A percentile compares a stretch with the other conserved stretches of the same genome.
phyloP scores from a whole-genome alignment of 2,113 vertebrate species.

The Alosa alosa region DNA sequence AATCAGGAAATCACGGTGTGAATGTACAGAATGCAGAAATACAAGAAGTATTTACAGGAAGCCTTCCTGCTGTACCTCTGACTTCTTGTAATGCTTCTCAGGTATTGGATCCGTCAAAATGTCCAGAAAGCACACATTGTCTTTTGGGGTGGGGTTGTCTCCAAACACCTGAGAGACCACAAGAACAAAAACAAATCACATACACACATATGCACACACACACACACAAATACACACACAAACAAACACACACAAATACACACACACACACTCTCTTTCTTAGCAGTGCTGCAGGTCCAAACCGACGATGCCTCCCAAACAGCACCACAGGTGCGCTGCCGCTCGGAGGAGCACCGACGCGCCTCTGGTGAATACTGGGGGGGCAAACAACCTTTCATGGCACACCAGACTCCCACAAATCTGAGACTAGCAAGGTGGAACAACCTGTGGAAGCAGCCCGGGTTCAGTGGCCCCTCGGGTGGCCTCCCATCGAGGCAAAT shows the following conservation, averaged over 20 bases:
- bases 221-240: neutral
- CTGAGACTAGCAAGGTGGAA: neutral
- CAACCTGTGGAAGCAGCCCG: neutral
- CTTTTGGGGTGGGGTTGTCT: slow-evolving; percentile 63
- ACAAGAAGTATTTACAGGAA: neutral
- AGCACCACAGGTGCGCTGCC: neutral
- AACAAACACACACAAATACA: neutral
- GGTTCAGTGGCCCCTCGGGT: neutral
- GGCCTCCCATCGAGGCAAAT: neutral
- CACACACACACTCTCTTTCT: neutral
- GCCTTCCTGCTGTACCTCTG: slow-evolving; percentile 59
- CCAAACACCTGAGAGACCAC: slow-evolving; percentile 64
- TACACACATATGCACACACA: neutral
- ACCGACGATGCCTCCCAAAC: neutral
- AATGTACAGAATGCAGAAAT: neutral
- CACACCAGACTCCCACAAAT: slow-evolving; percentile 9
- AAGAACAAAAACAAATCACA: neutral
- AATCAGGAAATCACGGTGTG: neutral
- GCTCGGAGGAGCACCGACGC: neutral
- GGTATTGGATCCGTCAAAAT: slow-evolving; percentile 73
- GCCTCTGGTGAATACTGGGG: neutral
- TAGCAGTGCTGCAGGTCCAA: neutral
- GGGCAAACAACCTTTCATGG: neutral
- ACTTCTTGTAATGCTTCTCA: slow-evolving; percentile 69
- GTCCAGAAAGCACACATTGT: slow-evolving; percentile 67